A percentile compares a stretch with the other conserved stretches of the same genome.
Conservation (phyloP, 1,140 invertebrate genomes). For the Riptortus pedestris region DNA sequence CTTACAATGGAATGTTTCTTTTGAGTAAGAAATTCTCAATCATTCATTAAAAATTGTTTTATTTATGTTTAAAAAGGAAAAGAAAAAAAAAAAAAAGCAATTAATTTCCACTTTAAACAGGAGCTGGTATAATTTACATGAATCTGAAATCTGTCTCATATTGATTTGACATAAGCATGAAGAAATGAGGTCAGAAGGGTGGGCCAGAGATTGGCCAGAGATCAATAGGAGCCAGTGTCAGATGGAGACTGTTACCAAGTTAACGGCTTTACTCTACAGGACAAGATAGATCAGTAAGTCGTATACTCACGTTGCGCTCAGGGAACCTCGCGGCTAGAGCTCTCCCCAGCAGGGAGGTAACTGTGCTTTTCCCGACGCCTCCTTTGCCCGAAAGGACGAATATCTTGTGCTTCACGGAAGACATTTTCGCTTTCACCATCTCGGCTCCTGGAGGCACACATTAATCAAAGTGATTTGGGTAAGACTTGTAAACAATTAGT, state of each 20-base stretch:
- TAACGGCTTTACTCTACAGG: background rate
- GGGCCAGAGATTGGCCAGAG: slow-evolving; percentile 7
- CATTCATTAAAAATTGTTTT: no score
- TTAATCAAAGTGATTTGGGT: slow-evolving; percentile 11
- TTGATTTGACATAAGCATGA: background rate
- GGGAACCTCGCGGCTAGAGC: slow-evolving; percentile 54
- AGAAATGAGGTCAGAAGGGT: slow-evolving; percentile 19
- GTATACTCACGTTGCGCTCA: slow-evolving; percentile 17
- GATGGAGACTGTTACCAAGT: slow-evolving; percentile 15
- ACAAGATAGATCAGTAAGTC: background rate
- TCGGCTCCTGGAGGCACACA: slow-evolving; percentile 48
- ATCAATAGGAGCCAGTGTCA: background rate
- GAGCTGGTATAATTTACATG: no score
- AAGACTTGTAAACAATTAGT: no score
- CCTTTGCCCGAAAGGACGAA: slow-evolving; percentile 93
- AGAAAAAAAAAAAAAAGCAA: no score
- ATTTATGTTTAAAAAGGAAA: no score
- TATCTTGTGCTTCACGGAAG: slow-evolving; percentile 78
- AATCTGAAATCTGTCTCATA: no score
- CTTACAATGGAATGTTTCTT: no score
- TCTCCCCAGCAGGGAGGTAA: slow-evolving; percentile 78
- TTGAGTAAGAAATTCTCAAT: no score
- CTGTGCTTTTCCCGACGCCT: slow-evolving; percentile 91
- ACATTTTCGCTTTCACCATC: slow-evolving; percentile 59
- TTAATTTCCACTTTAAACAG: no score